Evolutionary conservation across 2,888 invertebrate species (phyloP).

Genomic region (Cistogaster globosa): DNA sequence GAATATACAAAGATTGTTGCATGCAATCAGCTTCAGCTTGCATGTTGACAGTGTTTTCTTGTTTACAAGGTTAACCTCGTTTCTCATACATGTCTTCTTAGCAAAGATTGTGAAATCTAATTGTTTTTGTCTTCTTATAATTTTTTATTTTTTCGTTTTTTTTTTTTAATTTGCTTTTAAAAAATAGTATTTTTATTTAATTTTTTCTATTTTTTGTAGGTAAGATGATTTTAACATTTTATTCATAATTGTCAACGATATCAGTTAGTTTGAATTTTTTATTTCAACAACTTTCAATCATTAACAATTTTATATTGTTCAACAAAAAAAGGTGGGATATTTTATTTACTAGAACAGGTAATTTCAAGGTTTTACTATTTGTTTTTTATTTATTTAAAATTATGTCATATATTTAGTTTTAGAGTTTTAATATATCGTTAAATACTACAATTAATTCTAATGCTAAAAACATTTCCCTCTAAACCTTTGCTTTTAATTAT

Average conservation of each 20-base stretch:
- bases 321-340: conserved; percentile 39
- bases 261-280: conserved; percentile 28
- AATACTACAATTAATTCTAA: neutral
- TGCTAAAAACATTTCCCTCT: neutral
- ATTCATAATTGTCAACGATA: conserved; percentile 14
- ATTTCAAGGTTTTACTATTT: conserved; percentile 1
- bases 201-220: conserved; percentile 16
- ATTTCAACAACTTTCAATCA: conserved; percentile 39
- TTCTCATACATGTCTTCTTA: conserved; percentile 60
- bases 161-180: neutral
- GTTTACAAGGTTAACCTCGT: conserved; percentile 55
- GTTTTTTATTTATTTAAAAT: neutral
- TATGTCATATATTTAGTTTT: too few relatives aligned
- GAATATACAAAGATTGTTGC: conserved; percentile 16
- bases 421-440: too few relatives aligned
- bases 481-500: conserved; percentile 7
- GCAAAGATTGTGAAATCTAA: conserved; percentile 48
- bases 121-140: conserved; percentile 36
- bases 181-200: neutral
- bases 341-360: neutral
- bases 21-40: conserved; percentile 41
- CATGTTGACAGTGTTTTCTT: conserved; percentile 34
- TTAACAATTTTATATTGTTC: neutral
- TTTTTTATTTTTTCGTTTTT: conserved; percentile 21
- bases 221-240: conserved; percentile 30